Percentiles rank a stretch among this genome's conserved stretches.
These are phyloP conservation scores for Trachelus troglodyta DNA, from an alignment of 2,888 invertebrate species.

Conservation along the genomic window DNA sequence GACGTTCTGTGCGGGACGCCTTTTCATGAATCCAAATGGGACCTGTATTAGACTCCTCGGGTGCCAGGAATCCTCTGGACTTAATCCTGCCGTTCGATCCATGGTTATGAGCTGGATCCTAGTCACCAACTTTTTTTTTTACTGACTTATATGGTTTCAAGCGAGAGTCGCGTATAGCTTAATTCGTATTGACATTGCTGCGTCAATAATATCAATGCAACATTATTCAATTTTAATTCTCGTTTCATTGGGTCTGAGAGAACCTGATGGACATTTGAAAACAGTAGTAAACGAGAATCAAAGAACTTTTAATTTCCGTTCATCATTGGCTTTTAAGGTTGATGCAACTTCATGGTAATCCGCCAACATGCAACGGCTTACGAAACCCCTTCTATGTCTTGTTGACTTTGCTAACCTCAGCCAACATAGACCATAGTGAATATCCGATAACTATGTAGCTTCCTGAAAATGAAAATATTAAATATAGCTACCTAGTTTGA, in stretches of 20 bases:
- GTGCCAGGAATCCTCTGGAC: background rate
- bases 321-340: background rate
- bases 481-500: background rate
- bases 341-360: background rate
- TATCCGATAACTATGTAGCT: background rate
- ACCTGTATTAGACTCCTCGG: background rate
- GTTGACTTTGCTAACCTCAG: background rate
- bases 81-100: background rate
- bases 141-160: background rate
- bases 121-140: background rate
- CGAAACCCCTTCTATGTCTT: background rate
- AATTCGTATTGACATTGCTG: background rate
- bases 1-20: background rate
- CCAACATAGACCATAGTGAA: background rate
- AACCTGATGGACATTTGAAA: background rate
- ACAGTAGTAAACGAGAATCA: background rate
- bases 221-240: background rate
- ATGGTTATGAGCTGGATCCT: background rate
- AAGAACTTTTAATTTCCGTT: background rate
- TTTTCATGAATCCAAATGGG: slow-evolving; percentile 7
- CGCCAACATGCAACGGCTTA: background rate
- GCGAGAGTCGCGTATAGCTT: background rate
- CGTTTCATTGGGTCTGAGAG: background rate
- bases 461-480: background rate
- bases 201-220: background rate